Evolutionary conservation across 1,140 invertebrate species (phyloP).

Genomic region (Pseudachorutes palmiensis): DNA sequence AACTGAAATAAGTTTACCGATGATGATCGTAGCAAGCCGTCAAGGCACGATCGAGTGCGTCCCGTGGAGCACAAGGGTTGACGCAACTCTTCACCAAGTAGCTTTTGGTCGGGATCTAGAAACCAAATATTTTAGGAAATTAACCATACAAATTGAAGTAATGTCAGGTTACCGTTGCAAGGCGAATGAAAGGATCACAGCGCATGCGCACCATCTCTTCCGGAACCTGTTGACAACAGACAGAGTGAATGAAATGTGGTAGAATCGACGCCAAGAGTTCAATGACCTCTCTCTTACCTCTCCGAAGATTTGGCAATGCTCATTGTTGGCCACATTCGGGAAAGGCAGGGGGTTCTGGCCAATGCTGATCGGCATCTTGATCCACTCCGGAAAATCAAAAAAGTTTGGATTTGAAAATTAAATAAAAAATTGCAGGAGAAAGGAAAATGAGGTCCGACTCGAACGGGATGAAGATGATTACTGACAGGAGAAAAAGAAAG

Average conservation of each 20-base stretch:
- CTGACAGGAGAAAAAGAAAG: too few species aligned
- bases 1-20: conserved; percentile 24
- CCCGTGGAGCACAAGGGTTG: conserved; percentile 31
- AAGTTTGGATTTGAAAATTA: too few species aligned
- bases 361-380: conserved; percentile 28
- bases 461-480: too few species aligned
- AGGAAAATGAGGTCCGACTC: too few species aligned
- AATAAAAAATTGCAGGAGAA: too few species aligned
- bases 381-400: too few species aligned
- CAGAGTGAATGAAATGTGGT: background rate
- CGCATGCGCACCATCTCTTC: conserved; percentile 29
- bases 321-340: conserved; percentile 28
- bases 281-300: conserved; percentile 2
- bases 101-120: conserved; percentile 27
- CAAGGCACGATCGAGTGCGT: conserved; percentile 26
- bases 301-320: conserved; percentile 9
- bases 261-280: too few species aligned
- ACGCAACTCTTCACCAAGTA: conserved; percentile 28
- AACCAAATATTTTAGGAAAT: background rate
- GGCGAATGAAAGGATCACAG: conserved; percentile 34
- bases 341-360: conserved; percentile 31
- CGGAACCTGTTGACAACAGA: conserved; percentile 20
- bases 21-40: conserved; percentile 37
- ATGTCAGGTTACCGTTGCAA: conserved; percentile 16
- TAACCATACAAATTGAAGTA: background rate